Evolutionary conservation across 23 tunicate species (phyloP).

Genomic region (Styela clava): DNA sequence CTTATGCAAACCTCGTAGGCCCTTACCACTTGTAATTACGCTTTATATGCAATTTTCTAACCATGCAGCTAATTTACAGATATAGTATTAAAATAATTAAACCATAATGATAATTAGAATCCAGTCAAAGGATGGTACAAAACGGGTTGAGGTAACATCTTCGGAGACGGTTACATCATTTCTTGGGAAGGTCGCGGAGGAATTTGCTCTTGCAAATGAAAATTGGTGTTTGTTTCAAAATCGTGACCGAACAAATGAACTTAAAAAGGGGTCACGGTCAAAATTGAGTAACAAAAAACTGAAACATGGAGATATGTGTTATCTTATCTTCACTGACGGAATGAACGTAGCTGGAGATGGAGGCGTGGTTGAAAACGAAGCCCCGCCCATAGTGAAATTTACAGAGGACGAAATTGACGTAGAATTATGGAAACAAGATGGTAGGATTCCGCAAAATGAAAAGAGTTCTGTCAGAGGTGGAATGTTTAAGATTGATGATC

Average conservation of each 20-base stretch:
- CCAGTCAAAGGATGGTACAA: slow-evolving; percentile 67
- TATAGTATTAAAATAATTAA: not conserved
- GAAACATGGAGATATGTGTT: slow-evolving; percentile 93
- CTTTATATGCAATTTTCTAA: too few species aligned
- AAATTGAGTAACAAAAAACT: slow-evolving; percentile 40
- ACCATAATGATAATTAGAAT: slow-evolving; percentile 81
- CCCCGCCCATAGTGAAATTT: not conserved
- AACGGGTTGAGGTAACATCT: slow-evolving; percentile 47
- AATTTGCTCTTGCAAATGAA: slow-evolving; percentile 13
- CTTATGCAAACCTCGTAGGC: too few species aligned
- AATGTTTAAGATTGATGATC: slow-evolving; percentile 74
- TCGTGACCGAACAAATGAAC: slow-evolving; percentile 26
- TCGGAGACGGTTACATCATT: slow-evolving; percentile 39
- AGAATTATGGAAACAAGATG: slow-evolving; percentile 71
- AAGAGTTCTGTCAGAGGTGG: slow-evolving; percentile 21
- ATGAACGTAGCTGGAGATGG: slow-evolving; percentile 3
- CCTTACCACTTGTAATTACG: too few species aligned
- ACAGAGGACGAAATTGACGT: slow-evolving; percentile 74
- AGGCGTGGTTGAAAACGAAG: not conserved
- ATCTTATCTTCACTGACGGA: slow-evolving; percentile 4
- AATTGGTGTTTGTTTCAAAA: slow-evolving; percentile 45
- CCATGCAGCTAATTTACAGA: too few species aligned
- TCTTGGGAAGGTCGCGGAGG: slow-evolving; percentile 32
- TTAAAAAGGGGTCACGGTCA: slow-evolving; percentile 27
- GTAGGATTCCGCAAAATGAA: slow-evolving; percentile 37